These are phyloP conservation scores for Saxidomus purpurata DNA, from an alignment of 1,140 invertebrate species.

Conservation along the genomic window DNA sequence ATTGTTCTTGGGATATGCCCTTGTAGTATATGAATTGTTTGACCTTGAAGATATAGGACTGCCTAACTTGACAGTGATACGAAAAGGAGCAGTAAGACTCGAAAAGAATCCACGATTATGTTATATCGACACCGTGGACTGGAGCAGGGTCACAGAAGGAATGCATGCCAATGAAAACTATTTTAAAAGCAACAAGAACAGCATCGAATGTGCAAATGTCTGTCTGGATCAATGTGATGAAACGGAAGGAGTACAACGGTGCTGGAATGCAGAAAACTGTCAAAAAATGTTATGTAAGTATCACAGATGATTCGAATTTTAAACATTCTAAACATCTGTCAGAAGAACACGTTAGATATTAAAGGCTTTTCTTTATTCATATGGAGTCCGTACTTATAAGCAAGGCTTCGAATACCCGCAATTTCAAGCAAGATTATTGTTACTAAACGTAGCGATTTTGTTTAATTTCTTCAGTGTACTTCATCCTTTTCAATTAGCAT, in stretches of 20 bases:
- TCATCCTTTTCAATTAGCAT: too few relatives aligned
- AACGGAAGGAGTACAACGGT: not conserved
- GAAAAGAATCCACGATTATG: not conserved
- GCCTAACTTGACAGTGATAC: not conserved
- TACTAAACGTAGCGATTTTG: too few relatives aligned
- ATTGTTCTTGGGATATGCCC: not conserved
- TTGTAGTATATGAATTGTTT: not conserved
- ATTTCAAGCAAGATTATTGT: too few relatives aligned
- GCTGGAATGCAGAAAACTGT: not conserved
- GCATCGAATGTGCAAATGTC: not conserved
- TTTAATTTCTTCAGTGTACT: too few relatives aligned
- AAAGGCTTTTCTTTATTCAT: too few relatives aligned
- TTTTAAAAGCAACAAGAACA: not conserved
- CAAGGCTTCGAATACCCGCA: too few relatives aligned
- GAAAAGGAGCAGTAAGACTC: not conserved
- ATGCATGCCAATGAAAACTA: not conserved
- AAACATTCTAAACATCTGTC: too few relatives aligned
- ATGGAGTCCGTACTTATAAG: too few relatives aligned
- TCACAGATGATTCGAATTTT: too few relatives aligned
- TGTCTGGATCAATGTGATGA: not conserved
- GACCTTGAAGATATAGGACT: not conserved
- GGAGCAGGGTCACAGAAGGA: not conserved
- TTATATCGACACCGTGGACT: not conserved
- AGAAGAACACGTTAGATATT: too few relatives aligned
- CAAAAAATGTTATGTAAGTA: not conserved